phyloP scores from a whole-genome alignment of 1,140 invertebrate genomes.

The Ceratitis capitata region DNA sequence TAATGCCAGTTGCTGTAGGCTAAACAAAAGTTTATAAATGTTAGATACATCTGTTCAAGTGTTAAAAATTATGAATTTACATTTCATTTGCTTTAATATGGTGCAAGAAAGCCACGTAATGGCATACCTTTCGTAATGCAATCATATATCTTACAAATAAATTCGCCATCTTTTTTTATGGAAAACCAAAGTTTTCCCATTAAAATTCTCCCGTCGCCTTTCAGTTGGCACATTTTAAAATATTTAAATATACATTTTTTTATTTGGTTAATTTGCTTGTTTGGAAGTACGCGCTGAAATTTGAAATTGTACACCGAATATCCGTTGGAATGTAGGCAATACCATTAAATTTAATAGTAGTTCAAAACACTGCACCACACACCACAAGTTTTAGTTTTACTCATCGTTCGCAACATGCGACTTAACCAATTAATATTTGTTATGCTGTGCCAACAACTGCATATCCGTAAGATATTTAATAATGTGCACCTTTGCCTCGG shows the following conservation, averaged over 20 bases:
- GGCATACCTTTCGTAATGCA: not conserved
- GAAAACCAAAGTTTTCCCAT: not conserved
- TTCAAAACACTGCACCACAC: not conserved
- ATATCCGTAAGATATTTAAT: slow-evolving; percentile 64
- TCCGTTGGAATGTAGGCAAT: not conserved
- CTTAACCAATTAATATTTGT: slow-evolving; percentile 55
- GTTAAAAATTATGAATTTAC: no score
- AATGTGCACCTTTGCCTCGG: slow-evolving; percentile 61
- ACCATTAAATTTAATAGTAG: not conserved
- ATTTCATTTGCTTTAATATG: no score
- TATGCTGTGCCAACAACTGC: slow-evolving; percentile 61
- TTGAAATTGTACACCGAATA: not conserved
- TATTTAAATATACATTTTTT: not conserved
- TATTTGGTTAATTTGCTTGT: slow-evolving; percentile 11
- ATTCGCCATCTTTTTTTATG: not conserved
- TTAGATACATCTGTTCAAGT: no score
- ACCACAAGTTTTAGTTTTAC: not conserved
- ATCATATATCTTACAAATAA: not conserved
- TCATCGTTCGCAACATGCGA: not conserved
- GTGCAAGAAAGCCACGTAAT: no score
- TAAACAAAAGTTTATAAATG: no score
- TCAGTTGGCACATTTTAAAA: not conserved
- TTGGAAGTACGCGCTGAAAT: not conserved
- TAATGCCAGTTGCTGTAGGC: no score
- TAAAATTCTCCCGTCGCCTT: not conserved